A percentile compares a stretch with the other conserved stretches of the same genome.
Conservation (phyloP, 1,140 invertebrate species). For the Conus betulinus region DNA sequence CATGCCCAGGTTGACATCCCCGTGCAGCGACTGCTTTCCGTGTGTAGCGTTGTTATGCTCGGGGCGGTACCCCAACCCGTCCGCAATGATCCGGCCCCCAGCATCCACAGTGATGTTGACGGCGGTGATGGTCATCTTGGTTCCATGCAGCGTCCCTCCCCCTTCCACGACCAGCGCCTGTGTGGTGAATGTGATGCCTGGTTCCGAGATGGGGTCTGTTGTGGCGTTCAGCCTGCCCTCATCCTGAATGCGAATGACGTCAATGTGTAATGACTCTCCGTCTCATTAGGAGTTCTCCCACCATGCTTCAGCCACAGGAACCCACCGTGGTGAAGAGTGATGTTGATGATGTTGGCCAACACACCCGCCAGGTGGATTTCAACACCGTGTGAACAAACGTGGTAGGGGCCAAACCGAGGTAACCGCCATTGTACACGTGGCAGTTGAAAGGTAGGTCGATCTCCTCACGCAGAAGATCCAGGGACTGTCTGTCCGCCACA, state of each 20-base stretch:
- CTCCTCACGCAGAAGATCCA: conserved; percentile 60
- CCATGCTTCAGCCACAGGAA: conserved; percentile 67
- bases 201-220: conserved; percentile 60
- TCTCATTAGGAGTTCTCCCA: conserved; percentile 52
- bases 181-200: conserved; percentile 58
- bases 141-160: conserved; percentile 62
- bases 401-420: conserved; percentile 60
- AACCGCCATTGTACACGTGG: conserved; percentile 58
- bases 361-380: conserved; percentile 65
- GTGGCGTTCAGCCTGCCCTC: conserved; percentile 58
- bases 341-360: conserved; percentile 59
- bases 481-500: conserved; percentile 52
- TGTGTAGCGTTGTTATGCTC: conserved; percentile 55
- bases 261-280: conserved; percentile 56
- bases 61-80: conserved; percentile 59
- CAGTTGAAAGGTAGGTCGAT: conserved; percentile 67
- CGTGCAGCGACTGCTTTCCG: conserved; percentile 55
- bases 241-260: conserved; percentile 61
- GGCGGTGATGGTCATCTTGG: conserved; percentile 56
- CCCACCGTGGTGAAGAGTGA: conserved; percentile 65
- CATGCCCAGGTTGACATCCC: conserved; percentile 59
- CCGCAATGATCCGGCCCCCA: conserved; percentile 58
- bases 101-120: conserved; percentile 65
- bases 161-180: conserved; percentile 60
- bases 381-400: conserved; percentile 68